Percentiles rank a stretch among this genome's conserved stretches.
These are phyloP conservation scores for Lineus longissimus DNA, from an alignment of 1,140 invertebrate genomes.

Conservation along the genomic window DNA sequence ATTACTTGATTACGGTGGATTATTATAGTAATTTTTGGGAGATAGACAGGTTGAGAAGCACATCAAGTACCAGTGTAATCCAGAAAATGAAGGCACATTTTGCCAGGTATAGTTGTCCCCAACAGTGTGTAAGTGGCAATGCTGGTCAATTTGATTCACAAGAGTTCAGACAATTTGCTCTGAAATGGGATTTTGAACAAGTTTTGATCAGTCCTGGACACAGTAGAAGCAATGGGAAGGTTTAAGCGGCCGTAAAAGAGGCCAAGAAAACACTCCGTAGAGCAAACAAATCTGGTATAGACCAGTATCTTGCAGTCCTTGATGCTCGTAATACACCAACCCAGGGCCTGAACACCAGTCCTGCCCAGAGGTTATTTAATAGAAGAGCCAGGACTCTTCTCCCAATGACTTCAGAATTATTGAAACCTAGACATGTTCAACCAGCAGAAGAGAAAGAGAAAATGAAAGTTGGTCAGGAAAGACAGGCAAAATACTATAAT, in stretches of 20 bases:
- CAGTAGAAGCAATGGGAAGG: constrained; percentile 26
- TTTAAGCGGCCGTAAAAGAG: constrained; percentile 24
- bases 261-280: constrained; percentile 24
- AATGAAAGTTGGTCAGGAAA: constrained; percentile 8
- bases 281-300: constrained; percentile 3
- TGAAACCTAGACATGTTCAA: neutral
- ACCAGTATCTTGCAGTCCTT: constrained; percentile 19
- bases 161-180: constrained; percentile 19
- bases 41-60: constrained; percentile 17
- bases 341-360: constrained; percentile 17
- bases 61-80: constrained; percentile 17
- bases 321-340: constrained; percentile 24
- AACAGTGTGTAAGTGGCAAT: constrained; percentile 20
- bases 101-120: constrained; percentile 23
- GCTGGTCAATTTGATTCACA: constrained; percentile 22
- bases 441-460: neutral
- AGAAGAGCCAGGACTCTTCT: constrained; percentile 22
- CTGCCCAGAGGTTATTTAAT: constrained; percentile 22
- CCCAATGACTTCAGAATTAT: constrained; percentile 11
- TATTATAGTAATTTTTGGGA: constrained; percentile 25
- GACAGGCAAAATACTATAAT: constrained; percentile 15
- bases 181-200: constrained; percentile 27
- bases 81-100: constrained; percentile 18
- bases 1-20: constrained; percentile 25
- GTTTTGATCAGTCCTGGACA: constrained; percentile 18